Percentiles rank a stretch among this genome's conserved stretches.
phyloP scores from a whole-genome alignment of 2,797 vertebrate genomes.

The Periparus ater region DNA sequence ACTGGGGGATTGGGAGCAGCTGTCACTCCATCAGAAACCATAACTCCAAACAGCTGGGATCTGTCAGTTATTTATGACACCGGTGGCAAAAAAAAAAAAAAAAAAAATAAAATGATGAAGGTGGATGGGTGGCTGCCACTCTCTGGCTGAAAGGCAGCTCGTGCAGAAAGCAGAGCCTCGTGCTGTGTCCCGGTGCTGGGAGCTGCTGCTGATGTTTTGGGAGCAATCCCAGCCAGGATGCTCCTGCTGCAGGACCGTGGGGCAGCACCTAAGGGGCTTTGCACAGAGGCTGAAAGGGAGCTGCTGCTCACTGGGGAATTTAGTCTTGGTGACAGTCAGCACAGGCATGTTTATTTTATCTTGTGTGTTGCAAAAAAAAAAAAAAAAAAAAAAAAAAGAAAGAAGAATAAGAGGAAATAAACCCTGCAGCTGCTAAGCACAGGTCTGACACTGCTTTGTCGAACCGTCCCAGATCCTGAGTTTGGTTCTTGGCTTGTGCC shows the following conservation, averaged over 20 bases:
- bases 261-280: neutral
- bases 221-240: neutral
- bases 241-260: neutral
- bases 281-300: neutral
- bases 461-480: neutral
- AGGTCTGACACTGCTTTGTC: neutral
- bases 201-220: neutral
- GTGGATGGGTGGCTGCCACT: constrained; percentile 35
- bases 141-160: neutral
- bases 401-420: neutral
- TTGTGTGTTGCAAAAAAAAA: neutral
- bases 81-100: neutral
- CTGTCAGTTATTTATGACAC: constrained; percentile 73
- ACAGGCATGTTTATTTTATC: constrained; percentile 10
- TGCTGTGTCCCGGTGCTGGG: neutral
- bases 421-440: neutral
- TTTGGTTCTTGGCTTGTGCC: neutral
- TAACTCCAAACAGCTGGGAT: constrained; percentile 81
- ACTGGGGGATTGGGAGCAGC: constrained; percentile 77
- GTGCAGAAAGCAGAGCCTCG: neutral
- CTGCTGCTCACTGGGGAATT: neutral
- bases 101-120: neutral
- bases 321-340: neutral
- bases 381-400: too few species aligned
- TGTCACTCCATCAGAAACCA: constrained; percentile 77